A percentile compares a stretch with the other conserved stretches of the same genome.
phyloP scores from a whole-genome alignment of 2,113 vertebrate genomes.

The Triplophysa dalaica region DNA sequence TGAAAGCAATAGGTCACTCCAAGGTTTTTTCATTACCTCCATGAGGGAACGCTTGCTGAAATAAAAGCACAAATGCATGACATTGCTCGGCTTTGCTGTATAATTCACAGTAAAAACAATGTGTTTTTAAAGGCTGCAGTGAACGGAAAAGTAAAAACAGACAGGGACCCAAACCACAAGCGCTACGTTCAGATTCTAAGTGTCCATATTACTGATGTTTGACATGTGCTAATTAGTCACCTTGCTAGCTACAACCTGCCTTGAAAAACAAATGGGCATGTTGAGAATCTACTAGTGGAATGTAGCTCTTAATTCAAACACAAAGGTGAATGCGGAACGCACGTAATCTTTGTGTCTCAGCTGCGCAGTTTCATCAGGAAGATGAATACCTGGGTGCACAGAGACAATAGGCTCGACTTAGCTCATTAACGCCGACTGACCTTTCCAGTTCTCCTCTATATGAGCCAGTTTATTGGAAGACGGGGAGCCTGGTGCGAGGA shows the following conservation, averaged over 20 bases:
- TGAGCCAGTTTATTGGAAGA: slow-evolving; percentile 22
- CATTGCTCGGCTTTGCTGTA: background rate
- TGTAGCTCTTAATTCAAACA: slow-evolving; percentile 3
- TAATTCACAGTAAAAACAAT: background rate
- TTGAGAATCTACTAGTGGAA: slow-evolving; percentile 15
- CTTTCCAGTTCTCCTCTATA: slow-evolving; percentile 33
- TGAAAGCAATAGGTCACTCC: background rate
- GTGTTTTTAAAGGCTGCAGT: background rate
- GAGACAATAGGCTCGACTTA: slow-evolving; percentile 24
- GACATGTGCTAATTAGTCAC: slow-evolving; percentile 14
- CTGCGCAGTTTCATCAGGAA: slow-evolving; percentile 2
- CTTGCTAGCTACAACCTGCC: background rate
- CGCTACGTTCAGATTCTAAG: background rate
- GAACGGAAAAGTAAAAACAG: background rate
- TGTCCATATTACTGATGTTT: background rate
- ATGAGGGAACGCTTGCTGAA: background rate
- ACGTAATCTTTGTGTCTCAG: slow-evolving; percentile 22
- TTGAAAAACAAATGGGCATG: slow-evolving; percentile 2
- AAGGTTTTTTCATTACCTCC: background rate
- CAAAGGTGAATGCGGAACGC: slow-evolving; percentile 4
- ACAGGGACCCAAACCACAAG: background rate
- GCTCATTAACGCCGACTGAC: slow-evolving; percentile 43
- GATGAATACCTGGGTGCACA: slow-evolving; percentile 5
- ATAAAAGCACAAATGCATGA: background rate
- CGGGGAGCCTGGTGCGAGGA: background rate